phyloP scores from a whole-genome alignment of 2,797 vertebrate species.

The Sebastes trivittatus region DNA sequence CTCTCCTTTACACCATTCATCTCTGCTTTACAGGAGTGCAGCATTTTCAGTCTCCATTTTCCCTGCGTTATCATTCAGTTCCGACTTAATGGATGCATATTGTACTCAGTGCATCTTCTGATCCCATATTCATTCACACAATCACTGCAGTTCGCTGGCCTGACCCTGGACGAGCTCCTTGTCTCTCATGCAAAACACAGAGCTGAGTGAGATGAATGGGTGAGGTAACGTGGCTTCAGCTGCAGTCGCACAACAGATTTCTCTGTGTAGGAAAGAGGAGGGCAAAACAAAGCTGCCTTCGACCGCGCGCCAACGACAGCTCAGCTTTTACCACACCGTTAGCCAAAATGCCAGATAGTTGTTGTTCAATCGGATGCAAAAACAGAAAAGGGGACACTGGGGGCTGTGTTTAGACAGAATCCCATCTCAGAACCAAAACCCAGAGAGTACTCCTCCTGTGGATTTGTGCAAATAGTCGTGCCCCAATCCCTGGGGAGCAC shows the following conservation, averaged over 20 bases:
- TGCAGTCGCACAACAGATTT: neutral
- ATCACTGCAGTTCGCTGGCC: conserved; percentile 52
- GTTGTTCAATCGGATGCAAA: neutral
- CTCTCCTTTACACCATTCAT: conserved; percentile 8
- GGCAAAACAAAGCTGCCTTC: neutral
- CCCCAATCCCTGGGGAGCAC: no score
- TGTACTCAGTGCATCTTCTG: conserved; percentile 38
- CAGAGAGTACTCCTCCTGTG: neutral
- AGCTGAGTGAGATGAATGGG: conserved; percentile 40
- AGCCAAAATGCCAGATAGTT: neutral
- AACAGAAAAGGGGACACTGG: neutral
- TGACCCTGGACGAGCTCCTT: conserved; percentile 16
- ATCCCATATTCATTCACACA: conserved; percentile 57
- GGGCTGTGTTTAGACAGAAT: neutral
- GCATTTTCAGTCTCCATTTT: conserved; percentile 29
- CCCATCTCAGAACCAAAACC: neutral
- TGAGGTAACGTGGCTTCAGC: neutral
- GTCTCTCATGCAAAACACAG: conserved; percentile 5
- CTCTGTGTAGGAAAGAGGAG: neutral
- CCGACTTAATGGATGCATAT: conserved; percentile 36
- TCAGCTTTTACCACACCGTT: neutral
- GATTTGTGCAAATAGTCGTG: neutral
- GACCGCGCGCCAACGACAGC: neutral
- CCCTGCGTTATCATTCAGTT: conserved; percentile 11
- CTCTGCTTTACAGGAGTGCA: conserved; percentile 3